Evolutionary conservation across 2,888 invertebrate genomes (phyloP), one percentile per base, ranked within the genome.

Genomic region (Epirrhoe tristata): DNA sequence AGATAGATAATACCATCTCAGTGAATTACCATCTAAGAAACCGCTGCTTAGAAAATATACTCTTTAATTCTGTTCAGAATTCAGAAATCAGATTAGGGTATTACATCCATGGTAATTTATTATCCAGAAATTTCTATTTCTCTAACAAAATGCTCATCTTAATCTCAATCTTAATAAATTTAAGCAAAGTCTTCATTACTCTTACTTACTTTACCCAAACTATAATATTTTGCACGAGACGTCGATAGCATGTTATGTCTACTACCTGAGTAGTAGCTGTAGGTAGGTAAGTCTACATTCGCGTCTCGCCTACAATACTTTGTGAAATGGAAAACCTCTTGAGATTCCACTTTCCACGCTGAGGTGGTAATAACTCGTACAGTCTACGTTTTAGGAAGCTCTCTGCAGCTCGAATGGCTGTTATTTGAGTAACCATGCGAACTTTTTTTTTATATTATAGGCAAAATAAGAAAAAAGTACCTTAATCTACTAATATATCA

Each of bases 11-110:
- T 39, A 68, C 72, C 70, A 69, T 73, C 68, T 71, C 62, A 67
- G 70, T 61, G 73, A 74, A 75, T 72, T 71, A 72, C 75, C 75
- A 77, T 77, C 72, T 74, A 71, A 63, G 63, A 76, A 70, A 57
- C 63, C 62, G 52, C 53, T 52, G 61, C 52, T 55, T 67, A 66
- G 65, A 66, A 63, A 67, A 67, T 69, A 58, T 68, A 61, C 63
- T 66, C 51, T 24, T 62, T 46, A 55, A n/a, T 63, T 51, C 16
- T 50, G 10, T 36, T 57, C 14, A n/a, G 16, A 43, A 51, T 58
- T 58, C 3, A 2, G 51, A n/a, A 7, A 12, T 39, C 17, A 10
- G 48, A 48, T 48, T 48, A 48, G 14, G 7, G 0, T 12, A 12
- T 4, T 12, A 10, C 43, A 24, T 24, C 12, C 5, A 34, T 43